Conservation (phyloP, 2,888 invertebrate species). For the Saturnia pavonia region DNA sequence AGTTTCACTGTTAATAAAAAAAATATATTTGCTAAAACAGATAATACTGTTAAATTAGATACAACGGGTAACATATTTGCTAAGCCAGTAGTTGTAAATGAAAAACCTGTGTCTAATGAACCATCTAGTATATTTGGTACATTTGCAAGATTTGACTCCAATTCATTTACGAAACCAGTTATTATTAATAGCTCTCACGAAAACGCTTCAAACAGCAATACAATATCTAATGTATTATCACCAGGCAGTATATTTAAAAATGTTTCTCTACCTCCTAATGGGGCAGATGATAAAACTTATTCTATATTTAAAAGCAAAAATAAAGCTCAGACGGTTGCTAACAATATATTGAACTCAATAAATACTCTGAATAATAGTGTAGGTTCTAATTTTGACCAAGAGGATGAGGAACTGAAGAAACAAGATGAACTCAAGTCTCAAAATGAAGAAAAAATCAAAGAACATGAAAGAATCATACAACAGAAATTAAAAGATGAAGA, state of each 20-base stretch:
- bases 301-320: constrained; percentile 69
- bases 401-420: constrained; percentile 41
- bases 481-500: constrained; percentile 42
- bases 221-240: constrained; percentile 47
- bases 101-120: constrained; percentile 35
- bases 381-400: constrained; percentile 61
- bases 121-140: constrained; percentile 55
- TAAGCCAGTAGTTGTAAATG: constrained; percentile 39
- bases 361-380: constrained; percentile 38
- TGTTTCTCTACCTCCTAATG: constrained; percentile 43
- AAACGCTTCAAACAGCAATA: constrained; percentile 49
- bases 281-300: constrained; percentile 47
- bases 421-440: constrained; percentile 33
- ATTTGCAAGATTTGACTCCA: constrained; percentile 47
- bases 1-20: constrained; percentile 27
- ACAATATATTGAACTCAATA: constrained; percentile 61
- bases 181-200: constrained; percentile 28
- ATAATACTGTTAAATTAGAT: constrained; percentile 14
- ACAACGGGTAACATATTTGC: constrained; percentile 52
- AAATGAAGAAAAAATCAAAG: constrained; percentile 44
- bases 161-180: constrained; percentile 42
- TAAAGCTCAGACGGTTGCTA: constrained; percentile 59
- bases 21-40: constrained; percentile 29
- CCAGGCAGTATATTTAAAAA: constrained; percentile 69
- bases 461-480: constrained; percentile 45